Conservation (phyloP, 2,888 invertebrate genomes). For the Epirrita christyi region DNA sequence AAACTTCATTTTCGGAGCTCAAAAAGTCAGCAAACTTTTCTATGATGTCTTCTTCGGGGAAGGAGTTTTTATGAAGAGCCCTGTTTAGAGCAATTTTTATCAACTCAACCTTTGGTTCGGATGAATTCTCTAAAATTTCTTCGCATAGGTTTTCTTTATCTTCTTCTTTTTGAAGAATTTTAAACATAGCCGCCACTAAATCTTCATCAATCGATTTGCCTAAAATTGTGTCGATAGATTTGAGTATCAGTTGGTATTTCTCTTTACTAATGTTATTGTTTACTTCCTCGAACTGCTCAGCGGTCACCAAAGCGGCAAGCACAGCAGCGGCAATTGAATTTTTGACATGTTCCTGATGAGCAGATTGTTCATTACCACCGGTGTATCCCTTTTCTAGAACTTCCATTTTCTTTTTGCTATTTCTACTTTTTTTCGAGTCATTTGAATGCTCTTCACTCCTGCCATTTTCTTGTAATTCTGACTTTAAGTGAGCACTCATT, state of each 20-base stretch:
- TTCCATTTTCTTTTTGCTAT: constrained; percentile 60
- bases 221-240: constrained; percentile 80
- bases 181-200: constrained; percentile 77
- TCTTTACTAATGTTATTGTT: constrained; percentile 79
- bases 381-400: constrained; percentile 49
- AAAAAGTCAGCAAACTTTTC: constrained; percentile 87
- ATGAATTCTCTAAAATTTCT: constrained; percentile 78
- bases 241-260: constrained; percentile 78
- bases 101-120: constrained; percentile 86
- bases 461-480: constrained; percentile 65
- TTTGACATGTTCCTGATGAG: constrained; percentile 79
- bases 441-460: constrained; percentile 50
- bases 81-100: constrained; percentile 84
- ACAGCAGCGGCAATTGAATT: constrained; percentile 83
- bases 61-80: constrained; percentile 71
- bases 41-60: constrained; percentile 84
- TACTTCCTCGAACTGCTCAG: constrained; percentile 79
- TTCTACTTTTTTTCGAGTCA: constrained; percentile 62
- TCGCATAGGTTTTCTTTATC: constrained; percentile 75
- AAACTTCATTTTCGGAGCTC: constrained; percentile 85
- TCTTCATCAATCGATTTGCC: constrained; percentile 79
- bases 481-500: constrained; percentile 79
- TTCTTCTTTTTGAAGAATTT: constrained; percentile 79
- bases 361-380: constrained; percentile 58
- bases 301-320: constrained; percentile 77